phyloP scores from a whole-genome alignment of 2,888 invertebrate genomes.

The Eugnorisma glareosa region DNA sequence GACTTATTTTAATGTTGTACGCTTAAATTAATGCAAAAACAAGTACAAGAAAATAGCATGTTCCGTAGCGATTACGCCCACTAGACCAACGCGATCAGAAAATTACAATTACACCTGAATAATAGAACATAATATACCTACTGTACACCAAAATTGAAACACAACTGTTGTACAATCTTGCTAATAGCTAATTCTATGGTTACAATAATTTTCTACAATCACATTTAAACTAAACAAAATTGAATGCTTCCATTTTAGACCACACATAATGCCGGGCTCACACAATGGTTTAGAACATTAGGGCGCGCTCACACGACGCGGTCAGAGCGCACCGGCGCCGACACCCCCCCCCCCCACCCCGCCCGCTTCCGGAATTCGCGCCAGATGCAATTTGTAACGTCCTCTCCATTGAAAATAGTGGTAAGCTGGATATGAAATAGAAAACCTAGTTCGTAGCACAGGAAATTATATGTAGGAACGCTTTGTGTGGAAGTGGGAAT shows the following conservation, averaged over 20 bases:
- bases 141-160: not conserved
- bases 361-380: conserved; percentile 71
- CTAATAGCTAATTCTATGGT: not conserved
- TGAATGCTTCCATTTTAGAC: conserved; percentile 11
- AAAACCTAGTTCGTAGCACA: conserved; percentile 55
- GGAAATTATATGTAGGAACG: conserved; percentile 52
- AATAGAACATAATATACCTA: not conserved
- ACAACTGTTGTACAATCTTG: not conserved
- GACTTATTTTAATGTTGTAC: conserved; percentile 9
- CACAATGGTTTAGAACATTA: conserved; percentile 56
- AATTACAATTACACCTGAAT: not conserved
- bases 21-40: conserved; percentile 5
- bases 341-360: conserved; percentile 57
- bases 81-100: not conserved
- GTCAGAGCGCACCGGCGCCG: conserved; percentile 67
- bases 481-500: conserved; percentile 18
- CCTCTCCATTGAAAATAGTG: conserved; percentile 55
- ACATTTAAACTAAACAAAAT: conserved; percentile 25
- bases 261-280: conserved; percentile 11
- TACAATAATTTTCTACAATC: not conserved
- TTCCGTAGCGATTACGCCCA: not conserved
- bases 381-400: conserved; percentile 73
- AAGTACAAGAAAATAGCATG: not conserved
- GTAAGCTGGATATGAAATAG: conserved; percentile 58
- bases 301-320: conserved; percentile 62